Conservation (phyloP, 2,113 vertebrate species). For the Abramis brama region DNA sequence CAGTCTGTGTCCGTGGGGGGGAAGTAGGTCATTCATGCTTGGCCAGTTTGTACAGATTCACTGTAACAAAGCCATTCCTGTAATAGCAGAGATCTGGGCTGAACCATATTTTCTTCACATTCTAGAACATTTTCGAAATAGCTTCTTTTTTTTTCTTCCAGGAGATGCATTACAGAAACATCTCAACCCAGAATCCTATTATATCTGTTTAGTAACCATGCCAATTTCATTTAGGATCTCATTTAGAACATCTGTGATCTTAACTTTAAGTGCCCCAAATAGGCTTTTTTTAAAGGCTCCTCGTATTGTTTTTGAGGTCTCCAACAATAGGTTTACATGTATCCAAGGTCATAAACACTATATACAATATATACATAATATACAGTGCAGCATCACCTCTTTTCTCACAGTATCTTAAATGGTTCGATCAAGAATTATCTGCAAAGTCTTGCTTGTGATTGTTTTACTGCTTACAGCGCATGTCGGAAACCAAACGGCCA, state of each 20-base stretch:
- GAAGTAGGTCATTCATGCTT: slow-evolving; percentile 27
- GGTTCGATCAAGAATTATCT: no score
- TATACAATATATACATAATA: no score
- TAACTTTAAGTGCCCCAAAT: no score
- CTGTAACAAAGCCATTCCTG: slow-evolving; percentile 27
- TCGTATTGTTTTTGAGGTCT: no score
- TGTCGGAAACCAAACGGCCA: no score
- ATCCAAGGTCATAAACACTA: no score
- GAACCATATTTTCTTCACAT: not conserved
- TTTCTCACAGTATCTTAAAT: no score
- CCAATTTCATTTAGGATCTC: not conserved
- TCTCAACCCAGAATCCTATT: not conserved
- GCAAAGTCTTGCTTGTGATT: no score
- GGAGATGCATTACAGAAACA: not conserved
- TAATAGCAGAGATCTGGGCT: slow-evolving; percentile 11
- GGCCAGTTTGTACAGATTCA: slow-evolving; percentile 30
- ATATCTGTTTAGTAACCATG: not conserved
- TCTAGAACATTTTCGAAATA: not conserved
- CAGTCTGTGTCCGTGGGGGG: slow-evolving; percentile 41
- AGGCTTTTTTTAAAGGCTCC: no score
- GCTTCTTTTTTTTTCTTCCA: not conserved
- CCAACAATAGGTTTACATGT: no score
- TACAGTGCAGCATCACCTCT: no score
- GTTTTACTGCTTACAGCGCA: no score
- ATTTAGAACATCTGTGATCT: not conserved